Evolutionary conservation across 2,797 vertebrate genomes (phyloP).

Genomic region (Ispidina lecontei): DNA sequence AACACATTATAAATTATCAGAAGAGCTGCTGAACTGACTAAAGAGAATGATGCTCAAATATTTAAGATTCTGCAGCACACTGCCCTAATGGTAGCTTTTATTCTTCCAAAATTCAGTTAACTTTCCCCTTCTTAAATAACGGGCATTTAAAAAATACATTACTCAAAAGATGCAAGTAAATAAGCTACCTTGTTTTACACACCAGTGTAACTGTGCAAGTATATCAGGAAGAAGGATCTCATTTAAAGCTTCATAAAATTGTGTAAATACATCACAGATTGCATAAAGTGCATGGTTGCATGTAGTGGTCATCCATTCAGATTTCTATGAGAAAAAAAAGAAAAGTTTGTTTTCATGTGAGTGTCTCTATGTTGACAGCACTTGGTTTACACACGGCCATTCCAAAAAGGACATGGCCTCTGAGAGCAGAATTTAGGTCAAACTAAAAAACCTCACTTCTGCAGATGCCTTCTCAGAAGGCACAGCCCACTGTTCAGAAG

Average conservation of each 20-base stretch:
- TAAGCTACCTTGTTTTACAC: conserved; percentile 92
- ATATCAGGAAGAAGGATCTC: conserved; percentile 92
- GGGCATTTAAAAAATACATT: not conserved
- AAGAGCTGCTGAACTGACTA: not conserved
- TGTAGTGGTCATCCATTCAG: conserved; percentile 98
- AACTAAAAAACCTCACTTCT: not conserved
- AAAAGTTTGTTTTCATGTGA: not conserved
- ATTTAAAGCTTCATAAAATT: conserved; percentile 95
- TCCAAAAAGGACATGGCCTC: not conserved
- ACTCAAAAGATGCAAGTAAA: conserved; percentile 6
- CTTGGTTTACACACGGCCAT: not conserved
- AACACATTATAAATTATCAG: not conserved
- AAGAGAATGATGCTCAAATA: not conserved
- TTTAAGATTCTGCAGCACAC: not conserved
- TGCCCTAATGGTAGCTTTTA: not conserved
- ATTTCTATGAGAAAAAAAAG: conserved; percentile 83
- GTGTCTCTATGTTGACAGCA: not conserved
- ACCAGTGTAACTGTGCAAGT: conserved; percentile 95
- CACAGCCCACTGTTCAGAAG: not conserved
- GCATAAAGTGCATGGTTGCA: conserved; percentile 97
- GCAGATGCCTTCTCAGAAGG: not conserved
- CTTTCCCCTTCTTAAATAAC: not conserved
- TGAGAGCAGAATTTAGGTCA: not conserved
- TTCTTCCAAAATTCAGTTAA: not conserved
- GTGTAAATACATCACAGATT: conserved; percentile 95